Conservation (phyloP, 2,113 vertebrate species). For the Excalfactoria chinensis region DNA sequence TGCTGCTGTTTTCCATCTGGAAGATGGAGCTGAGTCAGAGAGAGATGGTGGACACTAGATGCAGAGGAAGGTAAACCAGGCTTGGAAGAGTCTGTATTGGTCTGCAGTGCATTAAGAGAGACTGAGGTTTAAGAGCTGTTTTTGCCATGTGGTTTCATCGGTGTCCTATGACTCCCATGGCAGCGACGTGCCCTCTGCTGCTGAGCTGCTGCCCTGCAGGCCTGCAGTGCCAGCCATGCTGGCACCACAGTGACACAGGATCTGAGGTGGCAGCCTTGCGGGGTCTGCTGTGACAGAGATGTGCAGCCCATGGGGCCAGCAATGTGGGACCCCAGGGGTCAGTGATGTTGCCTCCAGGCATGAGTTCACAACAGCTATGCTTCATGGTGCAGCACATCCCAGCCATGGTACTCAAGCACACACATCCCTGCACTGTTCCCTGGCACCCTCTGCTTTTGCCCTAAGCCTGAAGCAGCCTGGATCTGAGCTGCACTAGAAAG, state of each 20-base stretch:
- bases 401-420: not conserved
- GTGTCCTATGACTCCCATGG: not conserved
- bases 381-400: not conserved
- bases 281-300: not conserved
- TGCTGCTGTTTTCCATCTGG: slow-evolving; percentile 18
- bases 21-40: not conserved
- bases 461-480: not conserved
- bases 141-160: not conserved
- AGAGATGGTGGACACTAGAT: not conserved
- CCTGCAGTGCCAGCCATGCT: not conserved
- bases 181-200: not conserved
- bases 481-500: not conserved
- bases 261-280: no score
- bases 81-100: not conserved
- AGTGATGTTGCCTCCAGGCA: not conserved
- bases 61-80: not conserved
- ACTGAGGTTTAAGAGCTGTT: not conserved
- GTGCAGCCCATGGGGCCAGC: not conserved
- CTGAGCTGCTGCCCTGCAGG: not conserved
- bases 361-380: not conserved
- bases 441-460: not conserved
- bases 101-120: not conserved
- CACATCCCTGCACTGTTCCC: fast-evolving
- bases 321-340: not conserved
- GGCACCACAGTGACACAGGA: not conserved